phyloP scores from a whole-genome alignment of 1,140 invertebrate species.

The Ruditapes philippinarum region DNA sequence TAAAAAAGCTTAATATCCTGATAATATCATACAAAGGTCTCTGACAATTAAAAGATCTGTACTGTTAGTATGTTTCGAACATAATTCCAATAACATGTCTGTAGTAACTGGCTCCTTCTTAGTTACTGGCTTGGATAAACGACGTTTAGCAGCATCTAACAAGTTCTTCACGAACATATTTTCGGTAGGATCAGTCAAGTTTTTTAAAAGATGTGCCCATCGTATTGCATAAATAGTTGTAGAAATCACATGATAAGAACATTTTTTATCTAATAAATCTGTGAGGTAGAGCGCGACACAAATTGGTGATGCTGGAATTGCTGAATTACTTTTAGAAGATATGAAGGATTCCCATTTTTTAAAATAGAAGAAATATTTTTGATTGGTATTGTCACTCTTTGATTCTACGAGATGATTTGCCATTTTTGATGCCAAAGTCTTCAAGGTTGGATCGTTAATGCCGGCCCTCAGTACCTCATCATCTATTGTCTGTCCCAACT shows the following conservation, averaged over 20 bases:
- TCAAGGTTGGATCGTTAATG: not conserved
- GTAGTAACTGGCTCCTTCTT: constrained; percentile 47
- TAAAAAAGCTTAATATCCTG: constrained; percentile 46
- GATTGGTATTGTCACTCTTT: constrained; percentile 39
- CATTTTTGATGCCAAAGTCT: constrained; percentile 4
- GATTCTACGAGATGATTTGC: not conserved
- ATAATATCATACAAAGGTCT: constrained; percentile 54
- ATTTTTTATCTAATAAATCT: constrained; percentile 16
- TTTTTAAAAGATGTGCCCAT: constrained; percentile 1
- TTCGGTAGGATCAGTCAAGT: constrained; percentile 26
- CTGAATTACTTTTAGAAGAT: not conserved
- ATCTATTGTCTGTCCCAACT: not conserved
- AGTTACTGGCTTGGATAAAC: not conserved
- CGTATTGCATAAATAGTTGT: not conserved
- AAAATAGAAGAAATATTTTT: constrained; percentile 40
- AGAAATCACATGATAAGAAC: not conserved
- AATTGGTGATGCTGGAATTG: constrained; percentile 36
- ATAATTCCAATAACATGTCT: constrained; percentile 10
- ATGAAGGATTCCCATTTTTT: not conserved
- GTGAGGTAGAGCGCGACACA: constrained; percentile 42
- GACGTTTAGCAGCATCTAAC: not conserved
- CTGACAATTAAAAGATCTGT: constrained; percentile 51
- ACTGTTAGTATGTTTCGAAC: not conserved
- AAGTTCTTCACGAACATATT: constrained; percentile 34
- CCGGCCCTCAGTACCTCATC: not conserved